phyloP scores from a whole-genome alignment of 2,113 vertebrate species.

The Prinia subflava region DNA sequence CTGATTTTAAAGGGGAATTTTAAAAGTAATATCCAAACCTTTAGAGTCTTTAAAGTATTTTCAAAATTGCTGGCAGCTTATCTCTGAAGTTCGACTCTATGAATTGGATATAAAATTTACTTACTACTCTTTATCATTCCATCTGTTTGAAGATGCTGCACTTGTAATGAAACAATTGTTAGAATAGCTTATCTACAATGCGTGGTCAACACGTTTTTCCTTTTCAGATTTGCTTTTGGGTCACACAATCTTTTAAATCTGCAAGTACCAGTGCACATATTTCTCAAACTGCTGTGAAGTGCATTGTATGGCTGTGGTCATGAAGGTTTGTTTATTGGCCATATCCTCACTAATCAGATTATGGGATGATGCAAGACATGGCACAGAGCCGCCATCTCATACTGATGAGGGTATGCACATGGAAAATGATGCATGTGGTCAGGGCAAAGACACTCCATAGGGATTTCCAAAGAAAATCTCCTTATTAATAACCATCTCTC shows the following conservation, averaged over 20 bases:
- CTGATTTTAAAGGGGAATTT: neutral
- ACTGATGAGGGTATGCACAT: neutral
- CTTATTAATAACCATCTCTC: neutral
- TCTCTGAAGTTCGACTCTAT: neutral
- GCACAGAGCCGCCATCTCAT: neutral
- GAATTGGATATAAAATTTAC: neutral
- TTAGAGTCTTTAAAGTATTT: neutral
- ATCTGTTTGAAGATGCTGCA: neutral
- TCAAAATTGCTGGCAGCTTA: neutral
- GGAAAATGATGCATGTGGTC: neutral
- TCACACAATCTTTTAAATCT: neutral
- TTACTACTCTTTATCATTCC: neutral
- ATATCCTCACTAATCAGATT: neutral
- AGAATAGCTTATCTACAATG: neutral
- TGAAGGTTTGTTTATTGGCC: neutral
- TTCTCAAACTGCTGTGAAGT: neutral
- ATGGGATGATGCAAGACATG: neutral
- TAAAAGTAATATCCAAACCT: neutral
- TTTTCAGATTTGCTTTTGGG: neutral
- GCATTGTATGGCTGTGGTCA: neutral
- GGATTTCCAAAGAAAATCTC: neutral
- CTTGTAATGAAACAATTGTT: slow-evolving; percentile 1
- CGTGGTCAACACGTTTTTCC: neutral
- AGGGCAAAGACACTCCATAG: neutral
- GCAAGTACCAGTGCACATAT: neutral